Evolutionary conservation across 1,140 invertebrate species (phyloP).

Genomic region (Paracyclopina nana): DNA sequence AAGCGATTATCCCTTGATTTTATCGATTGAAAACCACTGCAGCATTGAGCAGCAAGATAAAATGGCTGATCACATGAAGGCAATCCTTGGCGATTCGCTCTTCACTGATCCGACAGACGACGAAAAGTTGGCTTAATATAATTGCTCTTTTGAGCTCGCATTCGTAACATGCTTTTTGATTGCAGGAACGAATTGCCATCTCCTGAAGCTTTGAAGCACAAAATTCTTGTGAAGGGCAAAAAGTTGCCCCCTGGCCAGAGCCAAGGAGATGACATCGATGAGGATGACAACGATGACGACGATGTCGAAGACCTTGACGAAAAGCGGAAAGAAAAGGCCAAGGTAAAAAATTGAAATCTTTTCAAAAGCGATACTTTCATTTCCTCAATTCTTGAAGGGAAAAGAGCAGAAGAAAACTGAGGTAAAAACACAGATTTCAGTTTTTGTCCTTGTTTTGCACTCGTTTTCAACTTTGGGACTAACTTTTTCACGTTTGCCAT

Average conservation of each 20-base stretch:
- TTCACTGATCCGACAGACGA: slow-evolving; percentile 23
- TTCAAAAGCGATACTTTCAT: too few species aligned
- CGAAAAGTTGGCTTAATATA: too few species aligned
- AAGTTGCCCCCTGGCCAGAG: slow-evolving; percentile 23
- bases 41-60: slow-evolving; percentile 32
- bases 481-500: too few species aligned
- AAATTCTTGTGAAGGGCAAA: slow-evolving; percentile 32
- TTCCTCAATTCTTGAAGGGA: too few species aligned
- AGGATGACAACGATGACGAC: slow-evolving; percentile 23
- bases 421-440: too few species aligned
- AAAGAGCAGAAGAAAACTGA: too few species aligned
- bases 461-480: too few species aligned
- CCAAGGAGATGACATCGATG: slow-evolving; percentile 20
- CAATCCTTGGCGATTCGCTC: slow-evolving; percentile 23
- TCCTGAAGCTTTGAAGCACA: slow-evolving; percentile 28
- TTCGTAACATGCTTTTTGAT: too few species aligned
- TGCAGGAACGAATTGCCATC: slow-evolving; percentile 23
- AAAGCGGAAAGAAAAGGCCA: slow-evolving; percentile 17
- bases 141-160: too few species aligned
- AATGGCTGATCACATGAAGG: slow-evolving; percentile 16
- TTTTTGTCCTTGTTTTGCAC: too few species aligned
- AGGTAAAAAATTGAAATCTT: slow-evolving; percentile 16
- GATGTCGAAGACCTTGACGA: slow-evolving; percentile 21
- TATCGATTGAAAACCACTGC: slow-evolving; percentile 39
- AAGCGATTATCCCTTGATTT: slow-evolving; percentile 34